Base-by-base conservation (phyloP, 2,888 invertebrate species). In the Gymnosoma rotundatum region DNA sequence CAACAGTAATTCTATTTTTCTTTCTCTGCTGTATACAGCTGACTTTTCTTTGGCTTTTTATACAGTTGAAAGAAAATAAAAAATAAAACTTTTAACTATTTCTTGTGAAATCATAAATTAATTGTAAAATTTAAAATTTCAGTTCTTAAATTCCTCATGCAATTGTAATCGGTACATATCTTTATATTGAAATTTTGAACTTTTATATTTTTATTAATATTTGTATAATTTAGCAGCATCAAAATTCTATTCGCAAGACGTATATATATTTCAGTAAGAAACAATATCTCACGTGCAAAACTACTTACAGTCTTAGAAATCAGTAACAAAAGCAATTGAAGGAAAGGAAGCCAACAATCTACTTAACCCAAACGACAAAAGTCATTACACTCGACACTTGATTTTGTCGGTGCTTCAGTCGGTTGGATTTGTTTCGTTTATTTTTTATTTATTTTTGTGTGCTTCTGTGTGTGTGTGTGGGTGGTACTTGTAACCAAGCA, bases 361-460 rank as follows among this genome's bases (percentile, higher is more conserved):
- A 90, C 90, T 90, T 90, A 90, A 90, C 90, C 90, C 90, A 90
- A 90, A 90, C 90, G 90, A 89, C 90, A 90, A 90, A 91, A 91
- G 90, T 89, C 91, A 90, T 90, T 90, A 90, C 90, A 90, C 90
- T 90, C 90, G 88, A 89, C 90, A 90, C 89, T 84, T 81, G 81
- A 21, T 78, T 83, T 80, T 80, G 83, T 79, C 76, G 74, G 78
- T 85, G 67, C 45, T 72, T 72, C 50, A 58, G 54, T 64, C 69
- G 80, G 48, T 74, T 70, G 42, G 60, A 73, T 54, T 78, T 63
- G 52, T 38, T 74, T 78, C 52, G 64, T 78, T 63, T 21, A 48
- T 69, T 74, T 67, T 61, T 74, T 5, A 56, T 74, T 32, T 45
- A 36, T 5, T 1, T 21, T 6, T 54, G 21, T 69, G 12, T 25